Evolutionary conservation across 92 coral and sea anemone genomes (phyloP).

Genomic region (Heteractis magnifica): DNA sequence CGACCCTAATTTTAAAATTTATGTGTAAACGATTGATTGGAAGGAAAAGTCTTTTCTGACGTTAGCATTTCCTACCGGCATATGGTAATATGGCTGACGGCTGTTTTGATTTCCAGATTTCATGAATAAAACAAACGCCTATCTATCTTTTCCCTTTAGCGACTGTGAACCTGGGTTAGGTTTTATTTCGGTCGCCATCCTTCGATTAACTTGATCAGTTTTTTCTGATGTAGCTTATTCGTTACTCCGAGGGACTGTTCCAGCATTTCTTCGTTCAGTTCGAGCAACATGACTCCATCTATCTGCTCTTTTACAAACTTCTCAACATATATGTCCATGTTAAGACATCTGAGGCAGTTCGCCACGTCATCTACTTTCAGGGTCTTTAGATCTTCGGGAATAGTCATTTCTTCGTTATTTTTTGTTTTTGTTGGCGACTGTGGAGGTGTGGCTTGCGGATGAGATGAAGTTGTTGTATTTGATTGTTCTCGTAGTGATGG

Average conservation of each 20-base stretch:
- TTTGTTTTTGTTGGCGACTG: not conserved
- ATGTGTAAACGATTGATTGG: not conserved
- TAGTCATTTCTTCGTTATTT: not conserved
- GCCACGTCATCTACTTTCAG: slow-evolving; percentile 44
- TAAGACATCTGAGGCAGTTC: slow-evolving; percentile 44
- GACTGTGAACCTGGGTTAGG: no score
- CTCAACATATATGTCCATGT: slow-evolving; percentile 42
- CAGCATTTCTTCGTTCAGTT: slow-evolving; percentile 29
- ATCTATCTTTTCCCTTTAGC: no score
- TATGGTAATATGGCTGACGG: not conserved
- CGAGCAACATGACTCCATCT: slow-evolving; percentile 50
- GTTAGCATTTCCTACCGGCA: no score
- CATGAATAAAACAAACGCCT: not conserved
- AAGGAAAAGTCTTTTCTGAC: no score
- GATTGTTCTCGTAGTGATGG: not conserved
- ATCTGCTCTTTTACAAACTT: slow-evolving; percentile 41
- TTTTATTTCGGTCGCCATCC: slow-evolving; percentile 52
- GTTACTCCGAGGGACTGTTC: slow-evolving; percentile 36
- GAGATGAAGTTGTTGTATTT: not conserved
- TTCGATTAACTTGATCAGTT: slow-evolving; percentile 32
- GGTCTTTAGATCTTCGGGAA: slow-evolving; percentile 37
- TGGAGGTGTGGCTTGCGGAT: not conserved
- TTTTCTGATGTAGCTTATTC: slow-evolving; percentile 31
- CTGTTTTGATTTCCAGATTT: not conserved
- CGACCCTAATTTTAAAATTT: not conserved